Percentiles rank a stretch among this genome's conserved stretches.
phyloP scores from a whole-genome alignment of 2,888 invertebrate genomes.

The Galerucella calmariensis region DNA sequence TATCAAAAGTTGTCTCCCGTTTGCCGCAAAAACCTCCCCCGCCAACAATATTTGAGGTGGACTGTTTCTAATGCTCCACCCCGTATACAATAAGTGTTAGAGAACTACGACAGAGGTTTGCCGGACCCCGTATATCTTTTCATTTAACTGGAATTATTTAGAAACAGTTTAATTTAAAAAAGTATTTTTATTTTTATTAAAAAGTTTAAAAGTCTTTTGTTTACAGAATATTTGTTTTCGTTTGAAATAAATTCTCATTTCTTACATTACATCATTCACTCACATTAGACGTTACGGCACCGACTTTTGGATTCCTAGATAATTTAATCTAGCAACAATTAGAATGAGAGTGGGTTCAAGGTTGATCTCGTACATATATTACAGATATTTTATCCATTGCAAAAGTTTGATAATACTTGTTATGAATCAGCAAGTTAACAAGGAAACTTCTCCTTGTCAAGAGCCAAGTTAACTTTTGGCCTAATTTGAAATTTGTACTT shows the following conservation, averaged over 20 bases:
- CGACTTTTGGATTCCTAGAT: neutral
- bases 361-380: neutral
- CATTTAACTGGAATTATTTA: too few relatives aligned
- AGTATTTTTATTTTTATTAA: neutral
- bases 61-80: too few relatives aligned
- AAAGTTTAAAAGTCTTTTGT: neutral
- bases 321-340: neutral
- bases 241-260: neutral
- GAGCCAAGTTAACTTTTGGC: too few relatives aligned
- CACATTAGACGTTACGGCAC: conserved; percentile 3
- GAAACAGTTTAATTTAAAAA: too few relatives aligned
- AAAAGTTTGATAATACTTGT: neutral
- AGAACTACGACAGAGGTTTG: too few relatives aligned
- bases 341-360: neutral
- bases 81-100: too few relatives aligned
- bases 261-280: neutral
- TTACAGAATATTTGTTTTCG: neutral
- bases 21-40: too few relatives aligned
- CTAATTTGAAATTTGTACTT: too few relatives aligned
- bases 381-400: neutral
- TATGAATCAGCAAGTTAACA: neutral
- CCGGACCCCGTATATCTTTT: too few relatives aligned
- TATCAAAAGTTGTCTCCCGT: too few relatives aligned
- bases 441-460: too few relatives aligned
- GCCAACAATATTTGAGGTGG: too few relatives aligned